Conservation (phyloP, 1,140 invertebrate species). For the Heliothis subflexa region DNA sequence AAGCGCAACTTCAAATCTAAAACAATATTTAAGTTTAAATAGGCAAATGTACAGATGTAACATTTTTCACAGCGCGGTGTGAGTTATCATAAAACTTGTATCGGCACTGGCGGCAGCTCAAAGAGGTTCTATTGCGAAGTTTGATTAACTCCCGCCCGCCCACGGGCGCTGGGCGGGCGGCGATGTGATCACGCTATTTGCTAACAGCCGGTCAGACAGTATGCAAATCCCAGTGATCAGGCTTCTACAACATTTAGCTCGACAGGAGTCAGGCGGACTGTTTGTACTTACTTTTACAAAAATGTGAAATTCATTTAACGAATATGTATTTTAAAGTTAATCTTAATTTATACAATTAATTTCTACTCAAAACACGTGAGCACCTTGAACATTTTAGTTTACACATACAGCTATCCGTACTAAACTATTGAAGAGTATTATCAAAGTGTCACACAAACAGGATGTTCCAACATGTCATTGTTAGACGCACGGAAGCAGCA, state of each 20-base stretch:
- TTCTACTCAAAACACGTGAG: too few species aligned
- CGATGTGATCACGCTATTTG: background rate
- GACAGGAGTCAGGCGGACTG: background rate
- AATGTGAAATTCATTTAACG: too few species aligned
- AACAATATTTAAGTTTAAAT: constrained; percentile 3
- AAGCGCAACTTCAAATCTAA: background rate
- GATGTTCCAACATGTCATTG: too few species aligned
- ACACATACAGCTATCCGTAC: too few species aligned
- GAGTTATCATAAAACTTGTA: constrained; percentile 18
- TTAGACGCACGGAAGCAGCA: too few species aligned
- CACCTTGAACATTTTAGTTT: too few species aligned
- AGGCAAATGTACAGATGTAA: background rate
- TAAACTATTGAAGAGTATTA: too few species aligned
- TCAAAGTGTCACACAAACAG: too few species aligned
- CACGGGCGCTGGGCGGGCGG: background rate
- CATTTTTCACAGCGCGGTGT: background rate
- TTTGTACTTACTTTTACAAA: background rate
- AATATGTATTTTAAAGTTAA: too few species aligned
- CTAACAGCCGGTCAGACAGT: background rate
- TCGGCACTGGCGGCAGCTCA: background rate
- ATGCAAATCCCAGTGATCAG: background rate
- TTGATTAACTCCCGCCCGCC: background rate
- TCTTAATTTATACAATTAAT: too few species aligned
- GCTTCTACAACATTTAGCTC: background rate
- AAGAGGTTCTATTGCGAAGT: constrained; percentile 4